Evolutionary conservation across 1,140 invertebrate species (phyloP).

Genomic region (Gyrodactylus bullatarudis): DNA sequence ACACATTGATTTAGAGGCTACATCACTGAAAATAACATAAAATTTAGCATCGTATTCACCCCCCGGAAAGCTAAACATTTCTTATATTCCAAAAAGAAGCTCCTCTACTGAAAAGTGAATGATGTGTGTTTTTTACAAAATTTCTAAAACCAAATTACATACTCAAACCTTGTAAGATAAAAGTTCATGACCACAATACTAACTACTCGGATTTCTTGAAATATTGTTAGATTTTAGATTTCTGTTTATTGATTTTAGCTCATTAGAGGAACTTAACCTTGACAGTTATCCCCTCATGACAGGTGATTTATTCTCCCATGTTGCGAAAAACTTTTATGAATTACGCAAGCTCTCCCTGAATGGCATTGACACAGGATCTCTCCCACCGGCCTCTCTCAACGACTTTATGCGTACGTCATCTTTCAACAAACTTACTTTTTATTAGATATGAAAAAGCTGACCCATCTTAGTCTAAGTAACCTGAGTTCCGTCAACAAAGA

Average conservation of each 20-base stretch:
- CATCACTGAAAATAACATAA: no score
- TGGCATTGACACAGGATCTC: not conserved
- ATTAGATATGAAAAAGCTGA: not conserved
- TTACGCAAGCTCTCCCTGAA: not conserved
- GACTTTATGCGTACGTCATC: not conserved
- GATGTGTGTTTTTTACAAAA: no score
- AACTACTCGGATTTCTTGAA: no score
- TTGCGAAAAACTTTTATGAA: not conserved
- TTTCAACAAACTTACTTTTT: not conserved
- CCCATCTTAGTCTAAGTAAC: not conserved
- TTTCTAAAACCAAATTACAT: no score
- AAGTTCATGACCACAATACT: no score
- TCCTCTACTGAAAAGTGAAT: no score
- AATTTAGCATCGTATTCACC: no score
- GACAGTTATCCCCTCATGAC: not conserved
- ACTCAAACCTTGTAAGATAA: no score
- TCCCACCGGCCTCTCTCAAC: not conserved
- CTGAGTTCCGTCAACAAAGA: not conserved
- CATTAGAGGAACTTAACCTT: not conserved
- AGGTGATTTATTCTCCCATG: not conserved
- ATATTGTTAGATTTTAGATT: no score
- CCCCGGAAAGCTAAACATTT: no score
- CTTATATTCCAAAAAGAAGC: no score
- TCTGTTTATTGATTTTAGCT: not conserved
- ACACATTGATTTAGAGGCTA: no score